Conservation (phyloP, 1,140 invertebrate species). For the Latrodectus geometricus region DNA sequence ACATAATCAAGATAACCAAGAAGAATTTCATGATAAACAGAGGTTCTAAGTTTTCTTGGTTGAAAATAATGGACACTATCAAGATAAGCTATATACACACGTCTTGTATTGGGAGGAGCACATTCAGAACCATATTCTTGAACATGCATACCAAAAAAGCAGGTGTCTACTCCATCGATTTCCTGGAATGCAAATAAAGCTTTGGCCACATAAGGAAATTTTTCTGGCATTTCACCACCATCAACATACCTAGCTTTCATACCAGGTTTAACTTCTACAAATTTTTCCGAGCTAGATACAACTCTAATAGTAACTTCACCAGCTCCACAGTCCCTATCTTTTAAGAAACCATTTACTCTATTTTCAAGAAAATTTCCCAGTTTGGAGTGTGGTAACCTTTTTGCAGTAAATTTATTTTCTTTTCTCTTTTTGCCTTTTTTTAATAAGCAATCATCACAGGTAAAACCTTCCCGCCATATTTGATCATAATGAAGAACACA, state of each 20-base stretch:
- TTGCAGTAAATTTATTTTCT: constrained; percentile 98
- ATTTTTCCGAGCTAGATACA: constrained; percentile 96
- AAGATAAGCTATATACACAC: constrained; percentile 98
- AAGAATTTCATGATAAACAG: constrained; percentile 98
- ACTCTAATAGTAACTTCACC: constrained; percentile 99
- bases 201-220: constrained; percentile 72
- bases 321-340: constrained; percentile 95
- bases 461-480: constrained; percentile 93
- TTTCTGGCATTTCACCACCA: constrained; percentile 40
- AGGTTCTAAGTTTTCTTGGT: constrained; percentile 93
- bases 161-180: constrained; percentile 74
- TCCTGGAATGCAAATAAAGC: constrained; percentile 76
- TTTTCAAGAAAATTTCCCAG: constrained; percentile 97
- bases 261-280: constrained; percentile 97
- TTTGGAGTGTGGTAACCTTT: constrained; percentile 89
- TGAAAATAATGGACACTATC: constrained; percentile 99
- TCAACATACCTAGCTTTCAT: constrained; percentile 77
- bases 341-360: constrained; percentile 96
- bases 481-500: constrained; percentile 95
- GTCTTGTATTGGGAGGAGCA: constrained; percentile 65
- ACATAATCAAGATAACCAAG: constrained; percentile 98
- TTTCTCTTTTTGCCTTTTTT: constrained; percentile 90
- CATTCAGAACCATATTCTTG: constrained; percentile 73
- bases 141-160: constrained; percentile 76
- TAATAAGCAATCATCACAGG: constrained; percentile 96